Evolutionary conservation across 2,797 vertebrate species (phyloP), one percentile per base, ranked within the genome.

Genomic region (Poeciliopsis presidionis): DNA sequence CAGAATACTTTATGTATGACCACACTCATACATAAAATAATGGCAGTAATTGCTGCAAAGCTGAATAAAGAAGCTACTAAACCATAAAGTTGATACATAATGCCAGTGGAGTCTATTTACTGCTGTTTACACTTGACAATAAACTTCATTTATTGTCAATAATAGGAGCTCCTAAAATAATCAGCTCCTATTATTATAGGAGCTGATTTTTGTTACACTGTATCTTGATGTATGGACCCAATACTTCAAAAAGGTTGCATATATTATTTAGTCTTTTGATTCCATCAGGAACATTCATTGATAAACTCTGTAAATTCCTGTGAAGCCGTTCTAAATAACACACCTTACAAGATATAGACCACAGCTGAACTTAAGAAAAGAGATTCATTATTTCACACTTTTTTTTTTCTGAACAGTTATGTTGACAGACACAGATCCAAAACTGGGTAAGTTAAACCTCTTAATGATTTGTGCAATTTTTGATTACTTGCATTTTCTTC

Each of bases 371-470:
- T 76, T 13, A 7, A 46, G 28, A 12, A 49, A 55, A 65, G 1
- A 70, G 2, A 43, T 46, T 33, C 7, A 7, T 73, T 51, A 71
- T 77, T 13, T 71, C 14, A 83, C 13, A 0, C 8, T 16, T 22
- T 75, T 22, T 74, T 3, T 74, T 76, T 5, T 76, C 2, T 25
- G 6, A 55, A 69, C 86, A 94, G 92, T 93, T 69, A 53, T 51
- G 0, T 0, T 30, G 0, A 0, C 0, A 2, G 79, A 81, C 5
- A 0, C 16, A 72, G 81, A 3, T 0, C 7, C 72, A 75, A 81
- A 73, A 57, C 0, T 13, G 74, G 74, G 92, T 94, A 86, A 91
- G 92, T 84, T 55, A 28, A 22, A 76, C 12, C 16, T 75, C 11
- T 20, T 7, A 2, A 20, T 16, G 61, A 41, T 3, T 63, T 69